Percentiles rank a stretch among this genome's conserved stretches.
These are phyloP conservation scores for Merodon equestris DNA, from an alignment of 2,888 invertebrate genomes.

Conservation along the genomic window DNA sequence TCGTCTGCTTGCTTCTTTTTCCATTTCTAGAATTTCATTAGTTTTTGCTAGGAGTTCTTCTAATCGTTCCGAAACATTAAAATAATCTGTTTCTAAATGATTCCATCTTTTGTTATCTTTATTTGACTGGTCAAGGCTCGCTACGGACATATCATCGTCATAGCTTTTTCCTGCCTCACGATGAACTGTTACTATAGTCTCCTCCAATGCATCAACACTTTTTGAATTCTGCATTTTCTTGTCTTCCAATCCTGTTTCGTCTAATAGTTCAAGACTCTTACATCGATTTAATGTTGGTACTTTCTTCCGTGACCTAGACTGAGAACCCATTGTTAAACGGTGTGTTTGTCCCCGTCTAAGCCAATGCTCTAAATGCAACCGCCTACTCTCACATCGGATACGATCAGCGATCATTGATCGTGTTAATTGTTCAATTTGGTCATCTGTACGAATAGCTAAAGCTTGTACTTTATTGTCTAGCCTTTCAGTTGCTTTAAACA, in stretches of 20 bases:
- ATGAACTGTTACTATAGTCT: slow-evolving; percentile 71
- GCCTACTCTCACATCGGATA: slow-evolving; percentile 80
- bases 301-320: slow-evolving; percentile 81
- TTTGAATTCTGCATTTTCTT: slow-evolving; percentile 77
- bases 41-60: slow-evolving; percentile 76
- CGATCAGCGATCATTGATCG: slow-evolving; percentile 77
- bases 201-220: slow-evolving; percentile 80
- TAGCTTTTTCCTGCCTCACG: slow-evolving; percentile 69
- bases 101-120: slow-evolving; percentile 57
- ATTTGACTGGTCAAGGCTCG: slow-evolving; percentile 44
- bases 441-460: slow-evolving; percentile 86
- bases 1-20: slow-evolving; percentile 71
- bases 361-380: slow-evolving; percentile 85
- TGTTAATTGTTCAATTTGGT: slow-evolving; percentile 85
- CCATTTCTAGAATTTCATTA: slow-evolving; percentile 76
- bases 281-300: slow-evolving; percentile 83
- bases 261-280: slow-evolving; percentile 85
- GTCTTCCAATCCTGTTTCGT: slow-evolving; percentile 74
- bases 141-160: slow-evolving; percentile 42
- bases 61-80: slow-evolving; percentile 74
- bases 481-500: slow-evolving; percentile 88
- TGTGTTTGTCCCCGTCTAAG: slow-evolving; percentile 83
- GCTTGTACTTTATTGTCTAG: slow-evolving; percentile 90
- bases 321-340: slow-evolving; percentile 80
- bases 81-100: slow-evolving; percentile 73